phyloP scores from a whole-genome alignment of 2,113 vertebrate genomes.

The Suricata suricatta region DNA sequence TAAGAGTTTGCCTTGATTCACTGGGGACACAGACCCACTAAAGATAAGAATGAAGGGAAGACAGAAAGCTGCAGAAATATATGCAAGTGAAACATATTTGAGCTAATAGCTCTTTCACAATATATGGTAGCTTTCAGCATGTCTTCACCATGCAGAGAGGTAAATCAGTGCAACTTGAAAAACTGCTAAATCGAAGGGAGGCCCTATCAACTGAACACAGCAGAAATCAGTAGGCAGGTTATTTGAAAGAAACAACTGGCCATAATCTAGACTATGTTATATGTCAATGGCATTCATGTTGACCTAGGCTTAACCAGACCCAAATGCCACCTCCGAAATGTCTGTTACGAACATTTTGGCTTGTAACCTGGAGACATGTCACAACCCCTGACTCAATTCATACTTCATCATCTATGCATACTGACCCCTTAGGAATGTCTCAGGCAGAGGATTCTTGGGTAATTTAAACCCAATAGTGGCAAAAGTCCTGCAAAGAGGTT shows the following conservation, averaged over 20 bases:
- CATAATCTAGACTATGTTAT: background rate
- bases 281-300: background rate
- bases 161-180: background rate
- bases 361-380: background rate
- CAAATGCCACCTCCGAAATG: background rate
- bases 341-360: background rate
- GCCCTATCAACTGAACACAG: background rate
- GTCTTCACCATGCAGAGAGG: background rate
- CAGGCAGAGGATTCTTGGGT: background rate
- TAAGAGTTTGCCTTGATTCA: background rate
- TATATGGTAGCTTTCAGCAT: background rate
- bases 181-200: background rate
- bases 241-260: background rate
- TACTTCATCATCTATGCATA: background rate
- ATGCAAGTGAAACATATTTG: background rate
- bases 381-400: background rate
- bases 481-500: background rate
- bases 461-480: background rate
- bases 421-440: background rate
- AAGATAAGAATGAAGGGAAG: background rate
- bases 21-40: rapidly evolving
- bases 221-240: background rate
- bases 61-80: background rate
- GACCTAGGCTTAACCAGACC: background rate
- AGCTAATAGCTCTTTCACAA: background rate